phyloP scores from a whole-genome alignment of 2,113 vertebrate species.

The Lutjanus erythropterus region DNA sequence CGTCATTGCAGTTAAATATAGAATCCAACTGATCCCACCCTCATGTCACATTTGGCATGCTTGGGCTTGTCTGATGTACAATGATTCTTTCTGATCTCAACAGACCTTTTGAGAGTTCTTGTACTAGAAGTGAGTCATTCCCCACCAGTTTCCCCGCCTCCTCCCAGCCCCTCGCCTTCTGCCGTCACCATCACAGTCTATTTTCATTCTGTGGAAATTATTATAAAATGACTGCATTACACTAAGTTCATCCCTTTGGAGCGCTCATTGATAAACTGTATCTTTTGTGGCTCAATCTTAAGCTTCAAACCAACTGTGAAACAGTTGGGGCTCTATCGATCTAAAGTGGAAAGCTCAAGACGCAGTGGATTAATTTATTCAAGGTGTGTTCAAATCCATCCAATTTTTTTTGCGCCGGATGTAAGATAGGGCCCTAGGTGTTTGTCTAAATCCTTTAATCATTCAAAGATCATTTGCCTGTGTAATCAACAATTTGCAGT shows the following conservation, averaged over 20 bases:
- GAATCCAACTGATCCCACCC: slow-evolving; percentile 51
- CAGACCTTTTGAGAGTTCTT: slow-evolving; percentile 59
- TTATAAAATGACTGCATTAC: slow-evolving; percentile 4
- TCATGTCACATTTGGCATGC: slow-evolving; percentile 69
- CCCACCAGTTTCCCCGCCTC: slow-evolving; percentile 30
- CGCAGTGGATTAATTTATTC: too few species aligned
- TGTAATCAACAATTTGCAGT: background rate
- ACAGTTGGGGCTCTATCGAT: too few species aligned
- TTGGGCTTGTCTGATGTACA: slow-evolving; percentile 37
- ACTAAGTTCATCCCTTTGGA: slow-evolving; percentile 14
- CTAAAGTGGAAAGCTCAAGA: too few species aligned
- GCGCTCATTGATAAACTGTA: slow-evolving; percentile 24
- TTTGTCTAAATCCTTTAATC: background rate
- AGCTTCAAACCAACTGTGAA: slow-evolving; percentile 20
- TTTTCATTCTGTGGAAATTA: slow-evolving; percentile 49
- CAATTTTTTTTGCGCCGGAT: too few species aligned
- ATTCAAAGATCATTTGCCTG: slow-evolving; percentile 1
- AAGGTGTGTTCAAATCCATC: too few species aligned
- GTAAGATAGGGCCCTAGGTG: too few species aligned
- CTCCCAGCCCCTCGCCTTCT: slow-evolving; percentile 34
- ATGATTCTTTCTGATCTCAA: slow-evolving; percentile 64
- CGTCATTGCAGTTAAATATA: slow-evolving; percentile 71
- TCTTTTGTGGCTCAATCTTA: slow-evolving; percentile 10
- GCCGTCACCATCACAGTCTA: slow-evolving; percentile 34
- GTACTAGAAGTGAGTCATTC: slow-evolving; percentile 63